Evolutionary conservation across 2,888 invertebrate genomes (phyloP).

Genomic region (Nezara viridula): DNA sequence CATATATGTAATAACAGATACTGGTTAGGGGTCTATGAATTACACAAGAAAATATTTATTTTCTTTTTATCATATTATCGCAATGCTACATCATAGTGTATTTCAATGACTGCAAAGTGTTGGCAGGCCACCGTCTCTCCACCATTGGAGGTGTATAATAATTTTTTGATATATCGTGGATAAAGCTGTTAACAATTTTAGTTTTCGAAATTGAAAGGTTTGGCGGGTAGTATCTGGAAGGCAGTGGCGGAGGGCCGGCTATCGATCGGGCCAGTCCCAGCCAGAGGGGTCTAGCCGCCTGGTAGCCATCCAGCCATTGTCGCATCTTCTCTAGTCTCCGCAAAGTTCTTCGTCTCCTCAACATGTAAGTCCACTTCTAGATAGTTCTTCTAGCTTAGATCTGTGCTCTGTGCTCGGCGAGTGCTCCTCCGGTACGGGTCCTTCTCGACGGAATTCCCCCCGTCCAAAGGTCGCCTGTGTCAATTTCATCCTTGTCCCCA

Average conservation of each 20-base stretch:
- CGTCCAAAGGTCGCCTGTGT: neutral
- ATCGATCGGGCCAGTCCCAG: slow-evolving; percentile 48
- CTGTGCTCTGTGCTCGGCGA: neutral
- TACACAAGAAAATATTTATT: too few relatives aligned
- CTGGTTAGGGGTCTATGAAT: too few relatives aligned
- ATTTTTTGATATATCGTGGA: neutral
- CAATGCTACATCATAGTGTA: too few relatives aligned
- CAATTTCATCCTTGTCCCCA: neutral
- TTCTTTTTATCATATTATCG: too few relatives aligned
- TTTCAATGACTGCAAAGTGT: too few relatives aligned
- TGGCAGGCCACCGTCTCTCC: too few relatives aligned
- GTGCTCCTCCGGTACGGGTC: neutral
- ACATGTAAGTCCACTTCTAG: neutral
- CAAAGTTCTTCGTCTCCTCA: neutral
- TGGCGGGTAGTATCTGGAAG: slow-evolving; percentile 18
- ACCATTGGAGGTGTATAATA: too few relatives aligned
- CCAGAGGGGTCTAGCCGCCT: slow-evolving; percentile 9
- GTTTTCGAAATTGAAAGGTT: neutral
- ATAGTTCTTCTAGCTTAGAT: neutral
- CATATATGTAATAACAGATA: too few relatives aligned
- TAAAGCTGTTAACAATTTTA: neutral
- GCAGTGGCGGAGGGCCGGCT: neutral
- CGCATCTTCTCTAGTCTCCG: neutral
- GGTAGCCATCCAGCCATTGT: slow-evolving; percentile 12
- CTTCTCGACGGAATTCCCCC: neutral